Conservation (phyloP, 53 echinoderm and acorn worm species). For the Glandiceps talaboti region DNA sequence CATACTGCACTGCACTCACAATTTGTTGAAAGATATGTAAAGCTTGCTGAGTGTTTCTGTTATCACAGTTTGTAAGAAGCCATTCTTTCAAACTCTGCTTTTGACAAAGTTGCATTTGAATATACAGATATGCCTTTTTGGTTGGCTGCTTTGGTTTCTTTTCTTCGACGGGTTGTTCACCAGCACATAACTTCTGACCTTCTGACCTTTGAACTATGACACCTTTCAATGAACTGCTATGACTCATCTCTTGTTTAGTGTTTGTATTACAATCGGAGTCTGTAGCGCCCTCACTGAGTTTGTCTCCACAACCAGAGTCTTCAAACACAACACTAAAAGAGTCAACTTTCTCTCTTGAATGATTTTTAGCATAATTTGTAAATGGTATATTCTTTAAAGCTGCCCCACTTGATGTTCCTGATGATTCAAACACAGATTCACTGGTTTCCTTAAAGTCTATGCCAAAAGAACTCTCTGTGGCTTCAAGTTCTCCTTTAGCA, state of each 20-base stretch:
- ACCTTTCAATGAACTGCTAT: conserved; percentile 2
- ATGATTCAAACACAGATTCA: conserved; percentile 3
- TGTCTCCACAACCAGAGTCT: conserved; percentile 42
- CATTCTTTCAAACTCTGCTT: conserved; percentile 95
- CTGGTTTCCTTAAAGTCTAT: conserved; percentile 53
- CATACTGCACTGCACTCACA: conserved; percentile 69
- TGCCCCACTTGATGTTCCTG: background rate
- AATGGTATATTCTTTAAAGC: background rate
- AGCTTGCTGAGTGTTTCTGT: conserved; percentile 44
- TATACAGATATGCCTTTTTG: conserved; percentile 75
- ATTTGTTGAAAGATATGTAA: conserved; percentile 92
- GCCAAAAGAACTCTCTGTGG: conserved; percentile 34
- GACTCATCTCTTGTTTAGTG: background rate
- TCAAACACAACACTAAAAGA: conserved; percentile 62
- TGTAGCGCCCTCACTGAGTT: conserved; percentile 6
- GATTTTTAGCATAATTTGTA: conserved; percentile 1
- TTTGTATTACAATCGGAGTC: background rate
- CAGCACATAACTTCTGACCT: background rate
- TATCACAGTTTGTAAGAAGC: conserved; percentile 53
- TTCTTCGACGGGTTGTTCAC: conserved; percentile 4
- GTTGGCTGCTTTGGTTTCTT: conserved; percentile 4
- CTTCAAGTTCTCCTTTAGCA: background rate
- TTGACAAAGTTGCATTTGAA: conserved; percentile 96
- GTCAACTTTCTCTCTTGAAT: conserved; percentile 39
- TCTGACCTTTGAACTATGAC: background rate